A percentile compares a stretch with the other conserved stretches of the same genome.
phyloP scores from a whole-genome alignment of 64 coral and sea anemone species.

The Montipora foliosa region DNA sequence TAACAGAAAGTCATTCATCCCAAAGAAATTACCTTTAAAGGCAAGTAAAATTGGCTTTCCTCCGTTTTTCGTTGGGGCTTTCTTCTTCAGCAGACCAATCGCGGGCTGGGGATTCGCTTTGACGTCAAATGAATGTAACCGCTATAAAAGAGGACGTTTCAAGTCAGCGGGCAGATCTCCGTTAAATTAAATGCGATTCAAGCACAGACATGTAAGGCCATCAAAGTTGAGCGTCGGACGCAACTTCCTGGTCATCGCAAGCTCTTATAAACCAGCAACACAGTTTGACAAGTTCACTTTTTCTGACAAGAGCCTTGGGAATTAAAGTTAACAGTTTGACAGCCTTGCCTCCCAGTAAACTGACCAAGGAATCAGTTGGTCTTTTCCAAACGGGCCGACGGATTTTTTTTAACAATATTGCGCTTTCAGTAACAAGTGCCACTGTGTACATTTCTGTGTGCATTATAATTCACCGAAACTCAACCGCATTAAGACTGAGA shows the following conservation, averaged over 20 bases:
- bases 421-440: not conserved
- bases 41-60: constrained; percentile 43
- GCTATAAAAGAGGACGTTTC: not conserved
- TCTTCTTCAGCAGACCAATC: constrained; percentile 15
- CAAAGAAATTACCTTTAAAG: constrained; percentile 38
- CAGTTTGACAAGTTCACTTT: not conserved
- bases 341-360: not conserved
- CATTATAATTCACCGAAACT: constrained; percentile 3
- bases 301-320: not conserved
- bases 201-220: not conserved
- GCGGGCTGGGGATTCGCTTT: not conserved
- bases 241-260: not conserved
- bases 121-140: constrained; percentile 33
- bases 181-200: constrained; percentile 23
- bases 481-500: not conserved
- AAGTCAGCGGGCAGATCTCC: constrained; percentile 10
- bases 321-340: not conserved
- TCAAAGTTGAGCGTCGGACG: not conserved
- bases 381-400: not conserved
- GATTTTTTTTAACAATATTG: constrained; percentile 1
- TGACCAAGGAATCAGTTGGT: not conserved
- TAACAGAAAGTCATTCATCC: constrained; percentile 24
- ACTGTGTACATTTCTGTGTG: not conserved
- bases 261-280: not conserved
- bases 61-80: constrained; percentile 9